Evolutionary conservation across 2,113 vertebrate genomes (phyloP), one percentile per base, ranked within the genome.

Genomic region (Psilopsiagon aymara): DNA sequence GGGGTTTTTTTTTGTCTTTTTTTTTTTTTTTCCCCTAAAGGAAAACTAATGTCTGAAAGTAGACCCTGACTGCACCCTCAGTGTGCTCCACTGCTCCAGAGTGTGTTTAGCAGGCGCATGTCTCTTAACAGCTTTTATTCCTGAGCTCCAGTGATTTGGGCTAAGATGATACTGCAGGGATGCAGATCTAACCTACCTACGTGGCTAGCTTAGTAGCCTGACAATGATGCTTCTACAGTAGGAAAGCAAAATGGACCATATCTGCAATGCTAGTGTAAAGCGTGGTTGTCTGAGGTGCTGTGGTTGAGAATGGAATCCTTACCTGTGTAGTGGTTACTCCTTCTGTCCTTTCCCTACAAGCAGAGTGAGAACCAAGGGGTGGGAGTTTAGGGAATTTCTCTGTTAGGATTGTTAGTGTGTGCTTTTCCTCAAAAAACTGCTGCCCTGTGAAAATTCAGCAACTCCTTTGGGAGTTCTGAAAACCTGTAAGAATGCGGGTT

Each of bases 401-500:
- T 29, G 0, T 51, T 46, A 28, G 0, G 0, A 10, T 13, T 37
- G 44, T 27, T 46, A 25, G 21, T 35, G 4, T 64, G 44, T 16
- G 20, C 33, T 10, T 79, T 88, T 68, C 57, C 52, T 27, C 3
- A 25, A 52, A 92, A 67, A 88, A 15, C 35, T 75, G 17, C 46
- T 9, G 2, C 59, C 77, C 44, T 88, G 21, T 75, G 43, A 52
- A 79, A 86, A 70, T 7, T n/a, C 21, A 78, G 44, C 37, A 71
- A 76, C 75, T 76, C 16, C 23, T 71, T 13, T 73, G 31, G 24
- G 64, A 64, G 41, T 41, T 69, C 37, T 60, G 39, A 53, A 64
- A 57, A 66, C 28, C 31, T 51, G 37, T 53, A 52, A 55, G 41
- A 74, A 47, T 62, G 27, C 4, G 33, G 24, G 51, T 67, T 74